Evolutionary conservation across 2,113 vertebrate genomes (phyloP).

Genomic region (Calcarius ornatus): DNA sequence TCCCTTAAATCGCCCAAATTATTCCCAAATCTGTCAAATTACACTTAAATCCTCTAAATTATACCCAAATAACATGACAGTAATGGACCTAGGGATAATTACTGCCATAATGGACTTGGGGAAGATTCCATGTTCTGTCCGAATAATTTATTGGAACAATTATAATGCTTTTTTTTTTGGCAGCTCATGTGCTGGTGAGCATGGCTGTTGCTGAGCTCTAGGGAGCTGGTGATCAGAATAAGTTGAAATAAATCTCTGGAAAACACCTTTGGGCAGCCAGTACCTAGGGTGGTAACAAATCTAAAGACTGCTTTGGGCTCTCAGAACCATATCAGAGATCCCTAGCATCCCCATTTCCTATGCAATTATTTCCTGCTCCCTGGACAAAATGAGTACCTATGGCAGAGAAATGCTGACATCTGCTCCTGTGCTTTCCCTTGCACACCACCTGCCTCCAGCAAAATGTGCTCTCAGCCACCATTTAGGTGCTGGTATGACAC

Average conservation of each 20-base stretch:
- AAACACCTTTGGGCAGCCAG: neutral
- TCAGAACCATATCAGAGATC: neutral
- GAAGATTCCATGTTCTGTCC: neutral
- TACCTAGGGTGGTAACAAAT: neutral
- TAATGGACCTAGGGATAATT: neutral
- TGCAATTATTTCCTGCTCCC: neutral
- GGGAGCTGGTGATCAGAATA: neutral
- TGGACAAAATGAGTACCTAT: neutral
- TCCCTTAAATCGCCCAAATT: neutral
- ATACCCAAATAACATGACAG: neutral
- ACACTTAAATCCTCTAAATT: neutral
- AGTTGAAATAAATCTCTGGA: neutral
- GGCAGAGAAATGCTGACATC: neutral
- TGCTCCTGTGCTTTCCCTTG: neutral
- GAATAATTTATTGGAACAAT: neutral
- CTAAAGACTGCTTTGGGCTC: neutral
- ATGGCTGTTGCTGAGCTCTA: neutral
- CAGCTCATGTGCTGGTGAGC: neutral
- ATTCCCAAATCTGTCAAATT: neutral
- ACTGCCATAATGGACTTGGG: neutral
- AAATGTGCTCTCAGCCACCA: neutral
- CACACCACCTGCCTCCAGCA: rapidly evolving
- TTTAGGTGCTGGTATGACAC: too few relatives aligned
- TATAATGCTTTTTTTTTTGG: neutral
- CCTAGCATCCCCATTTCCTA: neutral